These are phyloP conservation scores for Pristis pectinata DNA, from an alignment of 2,797 vertebrate species.

Conservation along the genomic window DNA sequence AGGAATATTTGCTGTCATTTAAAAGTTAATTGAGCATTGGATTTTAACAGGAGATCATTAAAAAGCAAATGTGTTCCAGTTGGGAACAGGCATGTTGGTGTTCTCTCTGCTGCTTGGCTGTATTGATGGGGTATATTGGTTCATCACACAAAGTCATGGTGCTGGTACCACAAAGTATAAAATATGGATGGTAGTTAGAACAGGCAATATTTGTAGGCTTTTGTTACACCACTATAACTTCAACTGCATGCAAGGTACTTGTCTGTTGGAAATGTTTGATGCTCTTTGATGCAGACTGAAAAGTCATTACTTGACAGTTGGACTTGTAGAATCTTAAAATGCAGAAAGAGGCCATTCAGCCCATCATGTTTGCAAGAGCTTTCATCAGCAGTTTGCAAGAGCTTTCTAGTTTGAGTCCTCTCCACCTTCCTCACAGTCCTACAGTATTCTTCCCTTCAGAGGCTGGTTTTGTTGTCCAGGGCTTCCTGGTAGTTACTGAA, in stretches of 20 bases:
- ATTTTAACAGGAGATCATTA: too few relatives aligned
- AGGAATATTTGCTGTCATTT: too few relatives aligned
- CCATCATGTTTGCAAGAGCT: neutral
- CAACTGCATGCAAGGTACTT: neutral
- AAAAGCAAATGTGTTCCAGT: too few relatives aligned
- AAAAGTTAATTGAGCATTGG: too few relatives aligned
- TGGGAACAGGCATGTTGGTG: too few relatives aligned
- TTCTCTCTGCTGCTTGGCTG: too few relatives aligned
- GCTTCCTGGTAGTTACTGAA: too few relatives aligned
- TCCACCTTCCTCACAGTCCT: neutral
- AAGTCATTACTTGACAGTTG: neutral
- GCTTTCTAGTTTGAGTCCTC: neutral
- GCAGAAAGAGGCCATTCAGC: neutral
- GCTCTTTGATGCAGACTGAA: neutral
- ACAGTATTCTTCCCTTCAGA: neutral
- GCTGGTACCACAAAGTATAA: too few relatives aligned
- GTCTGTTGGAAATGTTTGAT: neutral
- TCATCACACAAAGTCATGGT: too few relatives aligned
- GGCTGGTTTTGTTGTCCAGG: neutral
- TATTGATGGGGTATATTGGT: neutral
- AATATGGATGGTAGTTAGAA: neutral
- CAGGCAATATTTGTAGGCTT: neutral
- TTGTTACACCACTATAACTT: neutral
- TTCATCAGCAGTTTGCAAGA: neutral
- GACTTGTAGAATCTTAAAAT: neutral